phyloP scores from a whole-genome alignment of 2,797 vertebrate genomes.

The Melanotaenia boesemani region DNA sequence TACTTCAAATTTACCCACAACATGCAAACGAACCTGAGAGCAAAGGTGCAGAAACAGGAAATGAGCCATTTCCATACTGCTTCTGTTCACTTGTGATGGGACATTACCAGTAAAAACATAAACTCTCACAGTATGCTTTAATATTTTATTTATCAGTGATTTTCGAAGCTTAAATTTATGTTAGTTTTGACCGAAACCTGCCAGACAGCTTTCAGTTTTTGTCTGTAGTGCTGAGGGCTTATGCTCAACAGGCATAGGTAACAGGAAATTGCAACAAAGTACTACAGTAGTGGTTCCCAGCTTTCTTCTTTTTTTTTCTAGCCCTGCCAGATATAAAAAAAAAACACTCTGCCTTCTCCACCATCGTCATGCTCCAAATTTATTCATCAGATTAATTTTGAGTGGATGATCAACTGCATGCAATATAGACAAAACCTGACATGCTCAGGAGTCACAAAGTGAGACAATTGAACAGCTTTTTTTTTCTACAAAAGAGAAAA shows the following conservation, averaged over 20 bases:
- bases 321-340: constrained; percentile 1
- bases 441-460: constrained; percentile 16
- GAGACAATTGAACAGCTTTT: neutral
- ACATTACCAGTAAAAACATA: neutral
- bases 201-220: constrained; percentile 6
- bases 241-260: neutral
- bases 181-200: neutral
- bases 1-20: neutral
- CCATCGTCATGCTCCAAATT: neutral
- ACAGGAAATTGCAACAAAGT: constrained; percentile 28
- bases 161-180: neutral
- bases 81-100: neutral
- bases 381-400: neutral
- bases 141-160: neutral
- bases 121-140: constrained; percentile 3
- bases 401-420: neutral
- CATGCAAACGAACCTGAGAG: constrained; percentile 12
- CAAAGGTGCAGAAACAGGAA: constrained; percentile 47
- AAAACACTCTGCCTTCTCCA: neutral
- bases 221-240: neutral
- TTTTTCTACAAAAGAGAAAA: neutral
- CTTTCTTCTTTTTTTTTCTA: neutral
- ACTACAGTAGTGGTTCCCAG: neutral
- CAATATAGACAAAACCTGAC: constrained; percentile 14
- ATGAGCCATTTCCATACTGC: constrained; percentile 4